Evolutionary conservation across 2,113 vertebrate genomes (phyloP), one percentile per base, ranked within the genome.

Genomic region (Crotalus viridis): DNA sequence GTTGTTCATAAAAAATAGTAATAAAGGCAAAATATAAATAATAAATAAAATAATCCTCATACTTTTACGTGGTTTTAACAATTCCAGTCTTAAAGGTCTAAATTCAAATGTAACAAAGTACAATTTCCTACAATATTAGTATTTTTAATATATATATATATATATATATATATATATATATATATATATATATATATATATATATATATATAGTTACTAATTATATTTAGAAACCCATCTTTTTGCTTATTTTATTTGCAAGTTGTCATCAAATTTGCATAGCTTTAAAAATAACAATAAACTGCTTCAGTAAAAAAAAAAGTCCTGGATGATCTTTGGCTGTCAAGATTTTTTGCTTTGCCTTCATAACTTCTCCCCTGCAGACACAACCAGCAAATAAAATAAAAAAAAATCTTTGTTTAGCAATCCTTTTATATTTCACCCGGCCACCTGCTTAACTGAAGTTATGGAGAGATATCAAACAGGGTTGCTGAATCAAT

Each of bases 371-470:
- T 96, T 91, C 94, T 97, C 90, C 96, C 97, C 97, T 96, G 95
- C 94, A 94, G 97, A 96, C 96, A 96, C 94, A 94, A 95, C 94
- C 93, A 96, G 96, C 94, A 97, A 97, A 97, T 92, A 97, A 95
- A 89, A 97, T 97, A 97, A 97, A 92, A 97, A 95, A 91, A 97
- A 93, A 89, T 94, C 97, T 97, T 97, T 97, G 97, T 97, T 97
- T 95, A 92, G 95, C 10, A 88, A 94, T 90, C 92, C 96, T 96
- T 98, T 97, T 94, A 88, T 97, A 94, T 90, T 90, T 96, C 95
- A 54, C 88, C 85, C 94, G 91, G 95, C 97, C 97, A 97, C 97
- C 97, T 98, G 97, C 96, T 94, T 93, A 91, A 95, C 96, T 97
- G 95, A 64, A 93, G 96, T 92, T 90, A 94, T 95, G 94, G 96